A percentile compares a stretch with the other conserved stretches of the same genome.
phyloP scores from a whole-genome alignment of 2,797 vertebrate genomes.

The Gambelia wislizenii region DNA sequence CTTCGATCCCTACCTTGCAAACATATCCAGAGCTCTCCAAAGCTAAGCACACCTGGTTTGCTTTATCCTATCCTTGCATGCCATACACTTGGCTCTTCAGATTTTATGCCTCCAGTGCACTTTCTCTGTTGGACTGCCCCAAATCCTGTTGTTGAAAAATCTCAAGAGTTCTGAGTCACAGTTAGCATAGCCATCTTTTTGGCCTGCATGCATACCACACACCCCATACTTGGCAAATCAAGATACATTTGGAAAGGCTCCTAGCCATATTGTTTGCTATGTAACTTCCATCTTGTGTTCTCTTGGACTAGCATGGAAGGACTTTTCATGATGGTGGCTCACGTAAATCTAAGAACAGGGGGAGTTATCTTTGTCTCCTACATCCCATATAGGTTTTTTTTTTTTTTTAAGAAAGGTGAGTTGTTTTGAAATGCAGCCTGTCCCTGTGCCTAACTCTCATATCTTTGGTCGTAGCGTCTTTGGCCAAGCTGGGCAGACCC shows the following conservation, averaged over 20 bases:
- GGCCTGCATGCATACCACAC: not conserved
- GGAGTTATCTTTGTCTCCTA: no score
- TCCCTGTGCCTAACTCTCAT: not conserved
- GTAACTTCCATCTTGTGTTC: not conserved
- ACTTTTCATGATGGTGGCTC: not conserved
- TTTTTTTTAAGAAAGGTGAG: not conserved
- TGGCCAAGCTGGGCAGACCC: constrained; percentile 85
- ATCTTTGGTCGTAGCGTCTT: constrained; percentile 78
- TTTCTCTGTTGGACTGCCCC: not conserved
- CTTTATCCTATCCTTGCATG: not conserved
- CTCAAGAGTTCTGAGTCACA: no score
- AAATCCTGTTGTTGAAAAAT: not conserved
- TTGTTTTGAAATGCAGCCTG: not conserved
- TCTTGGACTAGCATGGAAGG: not conserved
- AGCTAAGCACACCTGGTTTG: not conserved
- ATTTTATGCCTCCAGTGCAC: not conserved
- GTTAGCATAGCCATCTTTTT: not conserved
- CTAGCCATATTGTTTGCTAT: not conserved
- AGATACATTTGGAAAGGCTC: no score
- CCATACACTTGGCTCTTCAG: not conserved
- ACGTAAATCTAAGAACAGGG: not conserved
- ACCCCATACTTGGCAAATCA: not conserved
- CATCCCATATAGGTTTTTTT: not conserved
- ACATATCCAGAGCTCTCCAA: not conserved
- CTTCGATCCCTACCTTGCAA: not conserved